Percentiles rank a stretch among this genome's conserved stretches.
Conservation (phyloP, 2,797 vertebrate genomes). For the Acipenser transmontanus region DNA sequence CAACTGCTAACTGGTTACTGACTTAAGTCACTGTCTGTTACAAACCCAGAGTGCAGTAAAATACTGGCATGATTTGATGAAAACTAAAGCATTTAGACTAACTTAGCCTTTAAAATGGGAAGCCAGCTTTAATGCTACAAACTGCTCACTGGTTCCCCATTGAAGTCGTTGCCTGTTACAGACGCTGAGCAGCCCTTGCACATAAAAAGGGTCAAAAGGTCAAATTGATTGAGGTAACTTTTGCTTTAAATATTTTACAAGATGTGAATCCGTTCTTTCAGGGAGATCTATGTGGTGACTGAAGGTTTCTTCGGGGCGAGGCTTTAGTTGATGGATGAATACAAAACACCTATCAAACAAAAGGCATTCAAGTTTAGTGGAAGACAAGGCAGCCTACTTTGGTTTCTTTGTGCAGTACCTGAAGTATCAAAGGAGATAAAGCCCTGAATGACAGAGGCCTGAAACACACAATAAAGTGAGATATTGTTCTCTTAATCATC, state of each 20-base stretch:
- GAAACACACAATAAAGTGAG: conserved; percentile 80
- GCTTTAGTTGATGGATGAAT: conserved; percentile 86
- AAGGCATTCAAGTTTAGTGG: conserved; percentile 76
- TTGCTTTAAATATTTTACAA: conserved; percentile 84
- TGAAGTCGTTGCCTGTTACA: conserved; percentile 15
- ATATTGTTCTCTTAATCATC: conserved; percentile 89
- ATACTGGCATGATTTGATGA: background rate
- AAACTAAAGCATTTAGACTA: background rate
- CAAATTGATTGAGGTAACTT: conserved; percentile 71
- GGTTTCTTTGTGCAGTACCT: conserved; percentile 79
- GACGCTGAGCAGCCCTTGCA: conserved; percentile 36
- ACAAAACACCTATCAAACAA: conserved; percentile 84
- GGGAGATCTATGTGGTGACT: conserved; percentile 72
- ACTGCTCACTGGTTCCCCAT: background rate
- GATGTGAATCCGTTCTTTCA: conserved; percentile 77
- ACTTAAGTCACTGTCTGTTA: no score
- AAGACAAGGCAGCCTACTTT: conserved; percentile 90
- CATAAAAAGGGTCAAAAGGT: conserved; percentile 77
- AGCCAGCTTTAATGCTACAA: no score
- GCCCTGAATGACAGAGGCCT: conserved; percentile 82
- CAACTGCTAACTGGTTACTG: no score
- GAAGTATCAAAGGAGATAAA: conserved; percentile 80
- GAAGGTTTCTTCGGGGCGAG: conserved; percentile 88
- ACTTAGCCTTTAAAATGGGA: no score
- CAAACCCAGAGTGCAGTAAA: no score